These are phyloP conservation scores for Chromobotia macracanthus DNA, from an alignment of 2,797 vertebrate genomes.

Conservation along the genomic window DNA sequence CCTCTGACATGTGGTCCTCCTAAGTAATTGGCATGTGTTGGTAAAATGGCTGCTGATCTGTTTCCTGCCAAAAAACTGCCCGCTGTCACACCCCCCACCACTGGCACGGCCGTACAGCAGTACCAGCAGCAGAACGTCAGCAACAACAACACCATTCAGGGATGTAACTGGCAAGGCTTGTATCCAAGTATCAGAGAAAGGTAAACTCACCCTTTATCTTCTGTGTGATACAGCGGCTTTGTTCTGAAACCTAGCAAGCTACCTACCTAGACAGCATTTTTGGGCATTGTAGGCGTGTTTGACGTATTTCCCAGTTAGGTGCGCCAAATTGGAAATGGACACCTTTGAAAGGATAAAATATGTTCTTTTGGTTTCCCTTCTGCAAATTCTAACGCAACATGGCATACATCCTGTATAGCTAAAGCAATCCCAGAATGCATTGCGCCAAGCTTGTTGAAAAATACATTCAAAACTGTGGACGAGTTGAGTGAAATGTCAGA, in stretches of 20 bases:
- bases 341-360: no score
- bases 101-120: conserved; percentile 78
- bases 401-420: no score
- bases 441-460: no score
- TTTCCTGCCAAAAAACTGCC: conserved; percentile 85
- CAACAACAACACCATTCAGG: conserved; percentile 86
- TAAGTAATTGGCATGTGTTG: conserved; percentile 45
- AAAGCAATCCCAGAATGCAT: no score
- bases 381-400: no score
- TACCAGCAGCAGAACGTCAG: conserved; percentile 90
- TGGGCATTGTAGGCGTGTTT: not conserved
- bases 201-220: conserved; percentile 63
- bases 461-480: no score
- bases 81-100: conserved; percentile 65
- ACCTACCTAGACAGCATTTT: not conserved
- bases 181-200: conserved; percentile 95
- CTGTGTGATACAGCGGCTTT: no score
- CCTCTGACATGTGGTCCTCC: conserved; percentile 87
- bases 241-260: no score
- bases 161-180: conserved; percentile 93
- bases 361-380: no score
- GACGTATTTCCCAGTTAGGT: no score
- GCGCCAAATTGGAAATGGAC: no score
- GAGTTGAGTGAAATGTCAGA: no score
- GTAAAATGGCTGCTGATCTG: conserved; percentile 93